Percentiles rank a stretch among this genome's conserved stretches.
Conservation (phyloP, 2,113 vertebrate species). For the Actinemys pallida region DNA sequence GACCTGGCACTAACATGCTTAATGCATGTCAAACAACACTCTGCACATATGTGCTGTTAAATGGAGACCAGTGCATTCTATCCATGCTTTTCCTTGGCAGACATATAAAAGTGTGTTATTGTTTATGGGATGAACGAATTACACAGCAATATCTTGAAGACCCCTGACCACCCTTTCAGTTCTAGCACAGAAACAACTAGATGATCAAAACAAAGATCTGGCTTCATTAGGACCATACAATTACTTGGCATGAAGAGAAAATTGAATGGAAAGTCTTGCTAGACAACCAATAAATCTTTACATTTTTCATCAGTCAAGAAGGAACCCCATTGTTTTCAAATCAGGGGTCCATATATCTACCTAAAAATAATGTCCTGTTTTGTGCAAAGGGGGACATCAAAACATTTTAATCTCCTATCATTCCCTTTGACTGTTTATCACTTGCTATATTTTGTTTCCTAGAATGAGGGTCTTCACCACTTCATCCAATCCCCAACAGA, state of each 20-base stretch:
- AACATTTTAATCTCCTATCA: neutral
- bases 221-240: neutral
- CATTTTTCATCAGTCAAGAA: neutral
- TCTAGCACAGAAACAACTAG: neutral
- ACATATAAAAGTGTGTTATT: constrained; percentile 8
- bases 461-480: neutral
- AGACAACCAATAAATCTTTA: neutral
- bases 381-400: neutral
- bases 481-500: neutral
- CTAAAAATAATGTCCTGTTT: neutral
- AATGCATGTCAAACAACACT: neutral
- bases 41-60: neutral
- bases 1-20: neutral
- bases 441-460: neutral
- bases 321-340: neutral
- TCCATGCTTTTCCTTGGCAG: neutral
- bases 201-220: neutral
- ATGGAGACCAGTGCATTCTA: constrained; percentile 26
- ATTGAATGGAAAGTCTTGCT: neutral
- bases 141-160: neutral
- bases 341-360: neutral
- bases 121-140: neutral
- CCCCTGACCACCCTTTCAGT: neutral
- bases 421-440: neutral
- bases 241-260: neutral